Conservation (phyloP, 2,888 invertebrate species). For the Chrysomela aeneicollis region DNA sequence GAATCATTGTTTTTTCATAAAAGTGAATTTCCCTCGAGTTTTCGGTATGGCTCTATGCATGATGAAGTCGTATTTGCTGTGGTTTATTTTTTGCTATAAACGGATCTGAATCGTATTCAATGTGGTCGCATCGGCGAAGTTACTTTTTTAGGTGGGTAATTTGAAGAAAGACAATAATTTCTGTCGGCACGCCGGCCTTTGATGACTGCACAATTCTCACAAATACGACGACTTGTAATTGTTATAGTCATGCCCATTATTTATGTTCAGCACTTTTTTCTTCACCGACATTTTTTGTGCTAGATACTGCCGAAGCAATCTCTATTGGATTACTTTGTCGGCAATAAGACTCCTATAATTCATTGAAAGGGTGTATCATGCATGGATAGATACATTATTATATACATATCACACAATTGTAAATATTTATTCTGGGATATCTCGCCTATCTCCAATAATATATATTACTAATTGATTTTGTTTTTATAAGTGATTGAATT, state of each 20-base stretch:
- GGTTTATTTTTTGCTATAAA: conserved; percentile 4
- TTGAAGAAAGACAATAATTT: conserved; percentile 3
- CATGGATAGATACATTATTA: too few relatives aligned
- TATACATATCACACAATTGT: too few relatives aligned
- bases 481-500: too few relatives aligned
- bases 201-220: neutral
- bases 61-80: conserved; percentile 5
- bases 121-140: neutral
- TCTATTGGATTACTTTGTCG: conserved; percentile 3
- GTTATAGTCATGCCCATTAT: conserved; percentile 5
- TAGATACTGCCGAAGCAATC: neutral
- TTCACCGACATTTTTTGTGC: neutral
- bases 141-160: conserved; percentile 7
- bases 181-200: neutral
- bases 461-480: too few relatives aligned
- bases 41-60: neutral
- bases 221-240: conserved; percentile 2
- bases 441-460: too few relatives aligned
- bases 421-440: too few relatives aligned
- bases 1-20: too few relatives aligned
- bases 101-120: neutral
- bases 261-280: conserved; percentile 4
- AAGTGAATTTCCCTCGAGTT: too few relatives aligned
- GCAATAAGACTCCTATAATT: neutral
- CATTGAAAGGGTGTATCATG: too few relatives aligned